Evolutionary conservation across 2,888 invertebrate species (phyloP), one percentile per base, ranked within the genome.

Genomic region (Lasioglossum leucozonium): DNA sequence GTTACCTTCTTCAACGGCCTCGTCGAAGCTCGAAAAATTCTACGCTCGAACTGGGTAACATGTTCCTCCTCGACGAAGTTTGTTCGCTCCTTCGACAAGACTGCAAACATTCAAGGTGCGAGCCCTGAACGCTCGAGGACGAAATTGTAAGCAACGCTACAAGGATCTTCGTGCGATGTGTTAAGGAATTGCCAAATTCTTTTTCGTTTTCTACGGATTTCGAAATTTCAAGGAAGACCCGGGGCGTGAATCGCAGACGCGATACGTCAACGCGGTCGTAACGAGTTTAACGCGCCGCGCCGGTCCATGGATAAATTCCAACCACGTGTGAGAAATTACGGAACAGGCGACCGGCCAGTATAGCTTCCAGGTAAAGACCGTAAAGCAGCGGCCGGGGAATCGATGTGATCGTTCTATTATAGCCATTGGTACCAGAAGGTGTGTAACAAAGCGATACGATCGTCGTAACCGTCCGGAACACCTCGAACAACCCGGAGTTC

Each of bases 331-430:
- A 81, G 81, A 76, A 81, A 78, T 78, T 76, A 81, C 81, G 69
- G 72, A 42, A 76, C 62, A 44, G 65, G 77, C 74, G 30, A 42
- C 75, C 42, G 55, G 62, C 40, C 69, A 71, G 73, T 77, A 82
- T 72, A 85, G 87, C 79, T 82, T 47, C 78, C 79, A 65, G 77
- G 77, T 77, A 81, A 80, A 81, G 83, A 81, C 42, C 79, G 79
- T 87, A 81, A 86, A 80, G 11, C 76, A 73, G 69, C 71, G 77
- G 67, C 73, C 76, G 67, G 69, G 72, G 72, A 78, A 88, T 82
- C 78, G 81, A 82, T 87, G 88, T 84, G 85, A 89, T 87, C 75
- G 89, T 89, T 88, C 81, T 79, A 88, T 88, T 82, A 81, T 51
- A 83, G 69, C 69, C 75, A 87, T 89, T 73, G 85, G 75, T 69